These are phyloP conservation scores for Leptura quadrifasciata DNA, from an alignment of 2,888 invertebrate genomes.

Conservation along the genomic window DNA sequence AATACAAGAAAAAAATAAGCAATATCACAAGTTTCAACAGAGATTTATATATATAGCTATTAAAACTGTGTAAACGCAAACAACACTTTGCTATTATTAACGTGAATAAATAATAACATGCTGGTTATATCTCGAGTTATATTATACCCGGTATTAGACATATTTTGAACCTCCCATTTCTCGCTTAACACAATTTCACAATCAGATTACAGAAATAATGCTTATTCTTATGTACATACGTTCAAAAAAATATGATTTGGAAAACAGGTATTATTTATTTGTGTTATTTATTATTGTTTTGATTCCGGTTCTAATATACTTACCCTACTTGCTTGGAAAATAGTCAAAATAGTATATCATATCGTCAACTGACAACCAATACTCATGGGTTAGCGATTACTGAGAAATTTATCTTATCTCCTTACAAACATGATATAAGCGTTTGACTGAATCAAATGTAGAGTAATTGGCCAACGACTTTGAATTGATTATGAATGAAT, in stretches of 20 bases:
- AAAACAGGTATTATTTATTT: not conserved
- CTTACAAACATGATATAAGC: not conserved
- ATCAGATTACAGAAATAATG: not conserved
- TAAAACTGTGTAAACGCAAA: not conserved
- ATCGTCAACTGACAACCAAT: not conserved
- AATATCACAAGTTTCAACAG: not conserved
- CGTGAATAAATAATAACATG: not conserved
- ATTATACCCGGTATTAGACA: not conserved
- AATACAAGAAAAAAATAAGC: conserved; percentile 3
- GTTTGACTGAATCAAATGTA: not conserved
- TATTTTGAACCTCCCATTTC: not conserved
- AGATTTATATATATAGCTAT: not conserved
- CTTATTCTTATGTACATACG: not conserved
- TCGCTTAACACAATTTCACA: not conserved
- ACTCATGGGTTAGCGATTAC: not conserved
- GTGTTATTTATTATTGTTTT: not conserved
- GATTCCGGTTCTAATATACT: not conserved
- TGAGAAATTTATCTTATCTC: conserved; percentile 1
- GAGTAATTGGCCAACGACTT: not conserved
- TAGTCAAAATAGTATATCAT: not conserved
- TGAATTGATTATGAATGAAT: not conserved
- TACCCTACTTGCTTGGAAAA: not conserved
- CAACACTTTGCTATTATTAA: not conserved
- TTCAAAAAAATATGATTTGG: not conserved
- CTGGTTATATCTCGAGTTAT: not conserved